phyloP scores from a whole-genome alignment of 2,797 vertebrate genomes.

The Sebastes vulpes region DNA sequence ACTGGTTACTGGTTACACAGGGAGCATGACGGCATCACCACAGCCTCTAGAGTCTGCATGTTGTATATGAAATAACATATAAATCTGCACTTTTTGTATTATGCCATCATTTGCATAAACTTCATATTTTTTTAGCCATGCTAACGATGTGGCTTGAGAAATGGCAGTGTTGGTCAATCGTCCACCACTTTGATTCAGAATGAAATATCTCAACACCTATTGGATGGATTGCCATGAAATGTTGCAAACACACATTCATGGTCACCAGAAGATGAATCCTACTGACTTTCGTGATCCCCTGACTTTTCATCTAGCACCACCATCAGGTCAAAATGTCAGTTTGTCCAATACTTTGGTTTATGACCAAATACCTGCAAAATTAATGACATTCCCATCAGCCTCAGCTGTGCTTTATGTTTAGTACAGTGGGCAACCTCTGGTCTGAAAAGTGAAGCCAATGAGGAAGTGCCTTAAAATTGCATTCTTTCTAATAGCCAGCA shows the following conservation, averaged over 20 bases:
- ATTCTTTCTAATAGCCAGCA: too few relatives aligned
- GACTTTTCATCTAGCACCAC: background rate
- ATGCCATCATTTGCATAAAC: background rate
- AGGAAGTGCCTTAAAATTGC: too few relatives aligned
- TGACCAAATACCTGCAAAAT: too few relatives aligned
- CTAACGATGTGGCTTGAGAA: background rate
- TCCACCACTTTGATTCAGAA: background rate
- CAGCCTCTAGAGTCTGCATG: background rate
- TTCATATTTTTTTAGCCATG: background rate
- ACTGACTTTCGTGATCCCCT: background rate
- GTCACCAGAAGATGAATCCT: background rate
- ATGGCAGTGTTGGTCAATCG: background rate
- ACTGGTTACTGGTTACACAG: background rate
- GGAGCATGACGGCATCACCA: conserved; percentile 8
- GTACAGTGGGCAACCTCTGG: too few relatives aligned
- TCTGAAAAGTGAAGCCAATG: too few relatives aligned
- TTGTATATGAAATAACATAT: background rate
- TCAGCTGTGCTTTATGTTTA: too few relatives aligned
- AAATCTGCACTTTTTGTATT: background rate
- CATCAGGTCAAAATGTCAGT: too few relatives aligned
- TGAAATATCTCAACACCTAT: background rate
- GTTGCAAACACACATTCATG: background rate
- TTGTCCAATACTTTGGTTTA: too few relatives aligned
- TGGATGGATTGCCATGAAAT: background rate
- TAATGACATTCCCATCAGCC: too few relatives aligned